Conservation (phyloP, 2,797 vertebrate species). For the Aplochiton taeniatus region DNA sequence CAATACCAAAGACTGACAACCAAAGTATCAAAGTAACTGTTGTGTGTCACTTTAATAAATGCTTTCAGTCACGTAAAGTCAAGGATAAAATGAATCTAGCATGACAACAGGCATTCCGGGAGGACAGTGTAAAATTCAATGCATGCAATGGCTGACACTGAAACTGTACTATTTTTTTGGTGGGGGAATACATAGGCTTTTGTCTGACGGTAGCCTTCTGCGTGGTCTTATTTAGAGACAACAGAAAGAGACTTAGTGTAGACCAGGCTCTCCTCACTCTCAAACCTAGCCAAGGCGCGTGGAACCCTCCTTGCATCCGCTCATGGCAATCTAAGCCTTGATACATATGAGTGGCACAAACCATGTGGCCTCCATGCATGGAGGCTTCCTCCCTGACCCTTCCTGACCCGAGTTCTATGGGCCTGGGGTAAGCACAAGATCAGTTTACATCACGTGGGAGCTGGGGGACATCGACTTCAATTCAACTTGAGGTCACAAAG, state of each 20-base stretch:
- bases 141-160: constrained; percentile 36
- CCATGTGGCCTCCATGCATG: constrained; percentile 52
- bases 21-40: constrained; percentile 72
- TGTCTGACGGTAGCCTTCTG: neutral
- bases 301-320: constrained; percentile 36
- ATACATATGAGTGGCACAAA: constrained; percentile 55
- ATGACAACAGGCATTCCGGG: constrained; percentile 48
- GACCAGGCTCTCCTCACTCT: too few species aligned
- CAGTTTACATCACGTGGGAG: constrained; percentile 62
- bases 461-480: constrained; percentile 54
- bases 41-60: constrained; percentile 75
- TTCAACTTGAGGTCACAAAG: constrained; percentile 39
- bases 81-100: constrained; percentile 61
- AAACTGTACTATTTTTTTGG: too few species aligned
- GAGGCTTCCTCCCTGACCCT: constrained; percentile 55
- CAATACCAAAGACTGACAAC: constrained; percentile 68
- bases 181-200: too few species aligned
- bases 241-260: too few species aligned
- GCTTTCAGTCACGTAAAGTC: constrained; percentile 69
- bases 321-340: constrained; percentile 53
- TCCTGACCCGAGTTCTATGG: constrained; percentile 53
- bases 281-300: constrained; percentile 35
- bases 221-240: neutral
- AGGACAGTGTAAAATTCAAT: constrained; percentile 65
- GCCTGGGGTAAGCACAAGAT: constrained; percentile 60